Evolutionary conservation across 2,113 vertebrate genomes (phyloP).

Genomic region (Lycaon pictus): DNA sequence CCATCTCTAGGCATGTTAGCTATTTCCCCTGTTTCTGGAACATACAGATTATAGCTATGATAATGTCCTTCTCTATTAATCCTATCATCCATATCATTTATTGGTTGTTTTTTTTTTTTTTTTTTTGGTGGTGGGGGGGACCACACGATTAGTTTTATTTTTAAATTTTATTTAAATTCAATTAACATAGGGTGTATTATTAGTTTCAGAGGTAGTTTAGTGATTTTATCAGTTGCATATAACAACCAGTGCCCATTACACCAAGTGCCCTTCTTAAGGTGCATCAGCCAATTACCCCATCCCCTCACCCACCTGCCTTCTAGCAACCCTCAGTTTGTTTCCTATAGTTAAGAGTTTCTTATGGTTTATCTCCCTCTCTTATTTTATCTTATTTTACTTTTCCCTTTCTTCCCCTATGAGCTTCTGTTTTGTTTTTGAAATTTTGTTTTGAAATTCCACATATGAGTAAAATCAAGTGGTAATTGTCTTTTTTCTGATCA

Average conservation of each 20-base stretch:
- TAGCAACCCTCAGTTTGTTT: not conserved
- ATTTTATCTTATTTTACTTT: not conserved
- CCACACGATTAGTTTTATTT: not conserved
- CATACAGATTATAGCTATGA: not conserved
- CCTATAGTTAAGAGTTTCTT: not conserved
- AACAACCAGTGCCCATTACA: not conserved
- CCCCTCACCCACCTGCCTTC: not conserved
- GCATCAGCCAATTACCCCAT: not conserved
- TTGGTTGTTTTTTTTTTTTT: not conserved
- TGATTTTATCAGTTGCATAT: not conserved
- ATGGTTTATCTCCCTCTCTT: not conserved
- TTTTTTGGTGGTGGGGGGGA: not conserved
- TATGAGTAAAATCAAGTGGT: not conserved
- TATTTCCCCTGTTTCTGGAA: slow-evolving; percentile 16
- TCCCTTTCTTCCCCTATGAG: not conserved
- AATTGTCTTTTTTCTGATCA: not conserved
- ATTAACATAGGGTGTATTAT: not conserved
- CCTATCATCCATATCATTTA: not conserved
- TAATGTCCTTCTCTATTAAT: not conserved
- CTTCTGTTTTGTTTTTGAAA: not conserved
- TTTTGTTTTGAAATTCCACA: not conserved
- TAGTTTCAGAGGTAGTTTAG: not conserved
- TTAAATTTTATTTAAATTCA: not conserved
- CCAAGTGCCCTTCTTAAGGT: not conserved
- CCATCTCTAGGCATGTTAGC: not conserved